Base-by-base conservation (phyloP, 1,140 invertebrate species). In the Coptotermes formosanus region DNA sequence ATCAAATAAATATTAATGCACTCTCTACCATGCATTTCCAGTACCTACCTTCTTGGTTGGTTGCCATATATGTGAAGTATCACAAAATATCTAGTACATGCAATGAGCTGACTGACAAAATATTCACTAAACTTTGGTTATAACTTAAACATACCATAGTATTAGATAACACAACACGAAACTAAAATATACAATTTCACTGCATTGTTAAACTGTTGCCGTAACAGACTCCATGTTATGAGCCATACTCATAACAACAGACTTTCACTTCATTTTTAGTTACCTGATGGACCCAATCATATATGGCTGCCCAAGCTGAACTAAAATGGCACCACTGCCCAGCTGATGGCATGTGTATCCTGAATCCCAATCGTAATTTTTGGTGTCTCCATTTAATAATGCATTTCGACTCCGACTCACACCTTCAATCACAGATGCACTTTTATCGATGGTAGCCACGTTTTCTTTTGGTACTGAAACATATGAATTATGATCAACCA, bases 341-440 rank as follows among this genome's bases (percentile, higher is more conserved):
- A 99, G 92, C 92, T 99, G 98, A 93, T 99, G 99, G 91, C 98
- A 99, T 4, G 98, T 99, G 91, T 99, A 99, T 83, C 99, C 98
- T 87, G 95, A 97, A 91, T 99, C 98, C 98, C 98, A 99, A 92
- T 99, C 98, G 91, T 99, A 99, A 90, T 97, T 95, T 88, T 95
- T 94, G 48, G 94, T 97, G 89, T 99, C 97, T 7, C 98, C 98
- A 93, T 99, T 99, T 86, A 99, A 93, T 16, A 99, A 92, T n/a
- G 97, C 96, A 93, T 99, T 98, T 84, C 98, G 93, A 83, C 95
- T 96, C 83, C 98, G 94, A 89, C 97, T 97, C 85, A 93, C 98
- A 82, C 99, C 99, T 92, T 99, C 98, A 32, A 97, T 96, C 83
- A 99, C 98, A 89, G 94, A 95, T 14, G 98, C 98, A 91, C 96